A percentile compares a stretch with the other conserved stretches of the same genome.
These are phyloP conservation scores for Lissocephala sabroskyi DNA, from an alignment of 2,888 invertebrate genomes.

Conservation along the genomic window DNA sequence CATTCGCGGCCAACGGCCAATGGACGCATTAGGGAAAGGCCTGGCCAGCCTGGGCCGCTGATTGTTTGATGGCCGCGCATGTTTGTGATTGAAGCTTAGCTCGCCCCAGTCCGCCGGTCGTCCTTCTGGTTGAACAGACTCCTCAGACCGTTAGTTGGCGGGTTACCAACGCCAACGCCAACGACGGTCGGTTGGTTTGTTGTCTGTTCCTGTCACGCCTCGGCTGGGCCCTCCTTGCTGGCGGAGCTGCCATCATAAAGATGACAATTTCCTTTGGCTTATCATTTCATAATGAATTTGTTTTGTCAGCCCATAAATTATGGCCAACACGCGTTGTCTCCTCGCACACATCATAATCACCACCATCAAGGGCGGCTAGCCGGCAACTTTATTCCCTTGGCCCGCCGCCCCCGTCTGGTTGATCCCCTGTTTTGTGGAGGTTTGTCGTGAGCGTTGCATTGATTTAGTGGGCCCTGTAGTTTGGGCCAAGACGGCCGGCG, in stretches of 20 bases:
- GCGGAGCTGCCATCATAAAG: constrained; percentile 28
- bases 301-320: constrained; percentile 67
- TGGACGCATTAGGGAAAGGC: too few relatives aligned
- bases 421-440: constrained; percentile 1
- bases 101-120: neutral
- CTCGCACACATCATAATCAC: constrained; percentile 49
- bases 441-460: constrained; percentile 44
- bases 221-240: neutral
- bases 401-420: neutral
- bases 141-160: constrained; percentile 1
- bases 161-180: neutral
- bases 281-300: constrained; percentile 66
- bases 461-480: constrained; percentile 63
- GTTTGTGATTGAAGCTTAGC: constrained; percentile 8
- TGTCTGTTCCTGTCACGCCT: too few relatives aligned
- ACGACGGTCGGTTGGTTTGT: too few relatives aligned
- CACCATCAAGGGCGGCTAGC: constrained; percentile 32
- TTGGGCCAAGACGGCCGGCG: constrained; percentile 19
- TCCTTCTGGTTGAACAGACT: too few relatives aligned
- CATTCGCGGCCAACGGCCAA: neutral
- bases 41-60: constrained; percentile 18
- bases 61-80: neutral
- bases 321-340: constrained; percentile 12
- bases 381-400: neutral
- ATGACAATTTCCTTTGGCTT: constrained; percentile 50